Conservation (phyloP, 2,113 vertebrate genomes). For the Spermophilus dauricus region DNA sequence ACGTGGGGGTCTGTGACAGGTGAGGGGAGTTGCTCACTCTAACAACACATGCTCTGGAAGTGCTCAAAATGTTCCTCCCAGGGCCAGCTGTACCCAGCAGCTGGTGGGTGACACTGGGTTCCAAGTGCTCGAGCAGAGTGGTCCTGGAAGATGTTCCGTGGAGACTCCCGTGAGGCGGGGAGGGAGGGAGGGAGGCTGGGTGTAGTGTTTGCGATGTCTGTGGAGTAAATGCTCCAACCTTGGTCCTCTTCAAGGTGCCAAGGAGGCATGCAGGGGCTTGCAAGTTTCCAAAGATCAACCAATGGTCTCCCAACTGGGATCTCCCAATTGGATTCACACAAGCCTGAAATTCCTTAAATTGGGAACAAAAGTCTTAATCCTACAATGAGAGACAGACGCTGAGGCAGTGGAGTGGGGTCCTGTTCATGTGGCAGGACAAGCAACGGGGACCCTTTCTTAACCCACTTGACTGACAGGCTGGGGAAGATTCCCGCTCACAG, state of each 20-base stretch:
- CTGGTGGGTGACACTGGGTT: rapidly evolving
- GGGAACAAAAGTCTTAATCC: neutral
- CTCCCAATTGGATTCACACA: neutral
- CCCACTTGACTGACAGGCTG: rapidly evolving
- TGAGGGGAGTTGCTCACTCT: neutral
- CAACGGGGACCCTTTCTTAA: neutral
- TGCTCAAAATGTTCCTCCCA: neutral
- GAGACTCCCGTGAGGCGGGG: neutral
- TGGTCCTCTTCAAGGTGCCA: neutral
- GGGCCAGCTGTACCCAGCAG: neutral
- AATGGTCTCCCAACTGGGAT: too few species aligned
- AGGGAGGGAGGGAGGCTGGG: neutral
- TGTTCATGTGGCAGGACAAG: rapidly evolving
- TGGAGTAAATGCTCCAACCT: neutral
- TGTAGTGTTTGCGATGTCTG: neutral
- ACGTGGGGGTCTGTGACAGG: rapidly evolving
- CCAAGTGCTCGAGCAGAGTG: rapidly evolving
- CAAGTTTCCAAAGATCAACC: neutral
- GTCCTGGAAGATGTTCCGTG: rapidly evolving
- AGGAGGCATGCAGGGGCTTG: rapidly evolving
- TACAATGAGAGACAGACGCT: neutral
- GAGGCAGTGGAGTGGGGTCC: rapidly evolving
- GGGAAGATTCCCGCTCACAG: neutral
- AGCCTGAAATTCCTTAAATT: neutral
- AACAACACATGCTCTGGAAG: rapidly evolving